These are phyloP conservation scores for Psittacula derbiana DNA, from an alignment of 2,797 vertebrate species.

Conservation along the genomic window DNA sequence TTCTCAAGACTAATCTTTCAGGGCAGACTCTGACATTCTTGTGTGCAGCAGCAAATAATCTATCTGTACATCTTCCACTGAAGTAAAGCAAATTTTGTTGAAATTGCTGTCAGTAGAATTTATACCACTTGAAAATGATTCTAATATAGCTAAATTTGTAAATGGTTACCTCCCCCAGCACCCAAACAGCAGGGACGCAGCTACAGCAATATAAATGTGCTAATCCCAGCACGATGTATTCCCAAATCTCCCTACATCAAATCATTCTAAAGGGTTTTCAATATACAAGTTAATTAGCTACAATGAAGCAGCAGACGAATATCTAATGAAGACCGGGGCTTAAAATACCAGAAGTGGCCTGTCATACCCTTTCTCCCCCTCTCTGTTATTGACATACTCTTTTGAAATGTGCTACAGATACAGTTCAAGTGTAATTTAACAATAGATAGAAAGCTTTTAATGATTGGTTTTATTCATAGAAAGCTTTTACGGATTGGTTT, in stretches of 20 bases:
- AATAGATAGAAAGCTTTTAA: not conserved
- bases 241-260: constrained; percentile 45
- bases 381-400: not conserved
- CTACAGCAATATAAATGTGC: constrained; percentile 22
- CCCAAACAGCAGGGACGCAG: constrained; percentile 12
- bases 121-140: not conserved
- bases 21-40: not conserved
- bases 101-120: not conserved
- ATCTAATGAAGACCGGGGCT: constrained; percentile 4
- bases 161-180: constrained; percentile 18
- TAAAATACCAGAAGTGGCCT: constrained; percentile 26
- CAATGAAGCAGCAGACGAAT: not conserved
- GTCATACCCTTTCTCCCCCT: not conserved
- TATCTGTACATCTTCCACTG: not conserved
- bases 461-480: not conserved
- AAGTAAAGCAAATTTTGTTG: not conserved
- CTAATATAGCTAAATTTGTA: constrained; percentile 16
- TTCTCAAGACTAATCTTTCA: not conserved
- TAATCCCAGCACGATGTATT: constrained; percentile 57
- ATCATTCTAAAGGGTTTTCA: constrained; percentile 58
- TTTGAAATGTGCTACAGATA: not conserved
- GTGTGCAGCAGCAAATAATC: not conserved
- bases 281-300: constrained; percentile 70
- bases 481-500: not conserved
- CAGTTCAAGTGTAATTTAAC: not conserved